Evolutionary conservation across 2,797 vertebrate species (phyloP), one percentile per base, ranked within the genome.

Genomic region (Perodicticus potto): DNA sequence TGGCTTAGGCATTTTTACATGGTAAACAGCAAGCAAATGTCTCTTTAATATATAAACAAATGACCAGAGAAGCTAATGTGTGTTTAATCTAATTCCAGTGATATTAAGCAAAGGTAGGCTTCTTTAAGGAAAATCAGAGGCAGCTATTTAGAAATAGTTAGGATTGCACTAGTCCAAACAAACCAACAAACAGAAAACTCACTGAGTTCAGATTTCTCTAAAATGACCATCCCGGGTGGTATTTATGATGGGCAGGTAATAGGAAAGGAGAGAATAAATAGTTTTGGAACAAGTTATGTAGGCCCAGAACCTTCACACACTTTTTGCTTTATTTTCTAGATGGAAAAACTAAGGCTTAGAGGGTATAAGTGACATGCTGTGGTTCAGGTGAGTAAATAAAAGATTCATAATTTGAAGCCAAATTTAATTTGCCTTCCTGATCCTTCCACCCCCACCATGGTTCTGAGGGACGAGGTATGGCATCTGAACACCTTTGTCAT

Each of bases 81-180:
- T 67, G 7, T 85, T 86, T 63, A 86, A 72, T 77, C 14, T 74
- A 78, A 86, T 61, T 93, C 25, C 49, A 37, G 34, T 80, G 57
- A 77, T n/a, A 43, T 93, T 74, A 83, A 91, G 43, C 49, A 45
- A 14, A 84, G 25, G 17, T 9, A 85, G 49, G 2, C 43, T 89
- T 95, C 37, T 70, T 87, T 53, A 87, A 87, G 34, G 34, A 81
- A 91, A 89, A 92, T 11, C 43, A 22, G 16, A 87, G 23, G n/a
- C 40, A 49, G 37, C 34, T 80, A 4, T 95, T 67, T 37, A 67
- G 53, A 94, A 91, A n/a, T 1, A 32, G 92, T 80, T 63, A 85
- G 4, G 7, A 40, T 37, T 89, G 20, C 14, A 91, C 29, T 7
- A 59, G 61, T 17, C 22, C 25, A 88, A 93, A 70, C 17, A 78